Percentiles rank a stretch among this genome's conserved stretches.
phyloP scores from a whole-genome alignment of 2,888 invertebrate genomes.

The Ecdyonurus torrentis region DNA sequence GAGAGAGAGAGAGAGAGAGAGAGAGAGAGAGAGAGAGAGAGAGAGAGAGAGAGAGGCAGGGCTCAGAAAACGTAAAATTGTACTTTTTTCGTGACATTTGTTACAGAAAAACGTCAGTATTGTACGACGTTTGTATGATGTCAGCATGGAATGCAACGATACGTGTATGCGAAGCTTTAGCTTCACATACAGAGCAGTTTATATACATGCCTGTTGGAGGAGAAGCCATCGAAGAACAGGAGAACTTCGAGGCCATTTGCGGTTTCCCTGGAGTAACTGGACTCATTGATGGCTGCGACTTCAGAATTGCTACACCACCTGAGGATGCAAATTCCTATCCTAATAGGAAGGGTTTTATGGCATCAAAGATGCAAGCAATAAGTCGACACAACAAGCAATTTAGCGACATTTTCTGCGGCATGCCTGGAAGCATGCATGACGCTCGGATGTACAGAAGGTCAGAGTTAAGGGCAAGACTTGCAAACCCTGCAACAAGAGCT shows the following conservation, averaged over 20 bases:
- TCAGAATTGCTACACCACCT: neutral
- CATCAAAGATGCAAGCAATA: neutral
- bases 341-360: neutral
- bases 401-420: neutral
- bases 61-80: too few relatives aligned
- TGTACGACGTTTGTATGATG: too few relatives aligned
- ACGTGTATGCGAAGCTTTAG: too few relatives aligned
- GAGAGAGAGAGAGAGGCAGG: too few relatives aligned
- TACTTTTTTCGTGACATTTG: too few relatives aligned
- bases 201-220: too few relatives aligned
- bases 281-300: neutral
- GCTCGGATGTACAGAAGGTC: neutral
- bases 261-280: neutral
- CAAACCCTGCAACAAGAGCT: neutral
- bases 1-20: too few relatives aligned
- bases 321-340: neutral
- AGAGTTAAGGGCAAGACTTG: neutral
- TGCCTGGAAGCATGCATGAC: constrained; percentile 1
- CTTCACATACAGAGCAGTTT: too few relatives aligned
- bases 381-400: neutral
- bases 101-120: too few relatives aligned
- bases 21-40: too few relatives aligned
- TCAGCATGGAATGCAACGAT: too few relatives aligned
- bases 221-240: neutral
- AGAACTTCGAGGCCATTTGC: neutral